Base-by-base conservation (phyloP, 2,888 invertebrate species). In the Bugulina stolonifera region DNA sequence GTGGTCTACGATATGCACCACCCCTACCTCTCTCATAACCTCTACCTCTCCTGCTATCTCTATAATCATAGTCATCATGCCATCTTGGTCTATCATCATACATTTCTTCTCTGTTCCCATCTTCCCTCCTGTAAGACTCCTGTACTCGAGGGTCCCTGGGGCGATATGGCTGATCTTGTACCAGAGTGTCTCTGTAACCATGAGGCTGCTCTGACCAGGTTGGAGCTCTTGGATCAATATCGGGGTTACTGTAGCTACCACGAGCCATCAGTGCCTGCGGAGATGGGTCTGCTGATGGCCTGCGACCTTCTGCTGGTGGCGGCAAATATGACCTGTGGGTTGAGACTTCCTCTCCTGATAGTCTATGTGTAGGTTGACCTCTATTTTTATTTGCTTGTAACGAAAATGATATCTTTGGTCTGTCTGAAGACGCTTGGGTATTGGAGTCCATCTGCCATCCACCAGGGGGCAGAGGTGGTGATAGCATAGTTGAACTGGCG, bases 1-100 rank as follows among this genome's bases (percentile, higher is more conserved):
- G 43, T 10, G 43, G 43, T 43, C 43, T 43, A 10, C 18, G 43
- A 18, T 43, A 43, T n/a, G n/a, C n/a, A n/a, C n/a, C n/a, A 43
- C 43, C 10, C 10, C 18, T 18, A 43, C 43, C 10, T 43, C 43
- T 18, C 5, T 43, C 43, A 43, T 43, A 43, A 43, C 18, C 18
- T 5, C 18, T 43, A 10, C 43, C 43, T 10, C 10, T 43, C 64
- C 64, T 29, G 27, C 34, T 22, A 32, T 22, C 29, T 3, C 64
- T 25, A 18, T 34, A 22, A 64, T 64, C 64, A 64, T 64, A 64
- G n/a, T 34, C 27, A 2, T 32, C 64, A 3, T 25, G 64, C 64
- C 64, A 64, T 5, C 32, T 34, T 64, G 25, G 3, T n/a, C 64
- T 64, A 64, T 64, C 64, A 64, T 34, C 64, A n/a, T 64, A 64